phyloP scores from a whole-genome alignment of 2,113 vertebrate species.

The Upupa epops region DNA sequence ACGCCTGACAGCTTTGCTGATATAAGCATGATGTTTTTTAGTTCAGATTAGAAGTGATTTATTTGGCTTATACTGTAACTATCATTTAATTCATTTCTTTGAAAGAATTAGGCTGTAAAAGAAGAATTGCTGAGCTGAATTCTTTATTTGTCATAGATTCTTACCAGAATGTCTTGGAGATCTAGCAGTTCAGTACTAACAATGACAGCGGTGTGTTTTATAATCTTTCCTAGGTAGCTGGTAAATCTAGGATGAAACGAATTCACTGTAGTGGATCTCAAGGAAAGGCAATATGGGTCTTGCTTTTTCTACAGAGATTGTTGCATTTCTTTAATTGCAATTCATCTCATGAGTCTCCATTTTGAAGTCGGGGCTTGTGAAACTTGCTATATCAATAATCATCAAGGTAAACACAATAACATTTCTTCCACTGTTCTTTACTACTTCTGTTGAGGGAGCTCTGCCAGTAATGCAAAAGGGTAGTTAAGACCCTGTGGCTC shows the following conservation, averaged over 20 bases:
- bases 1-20: not conserved
- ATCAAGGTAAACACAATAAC: not conserved
- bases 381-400: not conserved
- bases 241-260: not conserved
- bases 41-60: not conserved
- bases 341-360: not conserved
- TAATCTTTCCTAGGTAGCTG: not conserved
- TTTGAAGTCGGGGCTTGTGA: not conserved
- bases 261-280: not conserved
- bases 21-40: not conserved
- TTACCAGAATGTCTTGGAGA: not conserved
- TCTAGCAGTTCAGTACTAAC: not conserved
- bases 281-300: not conserved
- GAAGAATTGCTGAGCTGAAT: not conserved
- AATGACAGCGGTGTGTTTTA: not conserved
- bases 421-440: not conserved
- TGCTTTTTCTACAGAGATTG: not conserved
- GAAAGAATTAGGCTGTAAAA: not conserved
- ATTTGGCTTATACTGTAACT: not conserved
- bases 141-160: not conserved
- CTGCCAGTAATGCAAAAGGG: not conserved
- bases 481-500: not conserved
- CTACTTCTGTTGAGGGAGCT: not conserved
- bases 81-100: slow-evolving; percentile 4
- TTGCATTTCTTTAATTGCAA: not conserved